phyloP scores from a whole-genome alignment of 2,797 vertebrate genomes.

The Todus mexicanus region DNA sequence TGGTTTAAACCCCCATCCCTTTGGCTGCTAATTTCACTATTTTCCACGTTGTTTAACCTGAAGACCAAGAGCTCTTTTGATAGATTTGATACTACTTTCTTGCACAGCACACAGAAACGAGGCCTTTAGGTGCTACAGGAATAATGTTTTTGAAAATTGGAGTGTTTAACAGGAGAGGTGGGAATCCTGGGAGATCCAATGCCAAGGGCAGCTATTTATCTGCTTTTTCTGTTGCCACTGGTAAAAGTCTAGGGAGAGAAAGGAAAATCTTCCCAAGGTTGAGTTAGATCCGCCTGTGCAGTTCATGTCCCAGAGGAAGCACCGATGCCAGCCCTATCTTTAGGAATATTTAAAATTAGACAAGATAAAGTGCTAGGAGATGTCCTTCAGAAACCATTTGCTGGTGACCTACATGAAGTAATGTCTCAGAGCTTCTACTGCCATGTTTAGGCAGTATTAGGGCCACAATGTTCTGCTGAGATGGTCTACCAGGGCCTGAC shows the following conservation, averaged over 20 bases:
- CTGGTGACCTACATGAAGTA: not conserved
- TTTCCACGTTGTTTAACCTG: not conserved
- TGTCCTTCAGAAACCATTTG: not conserved
- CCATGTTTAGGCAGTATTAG: not conserved
- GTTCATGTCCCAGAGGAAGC: not conserved
- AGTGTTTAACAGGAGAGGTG: not conserved
- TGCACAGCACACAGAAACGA: too few species aligned
- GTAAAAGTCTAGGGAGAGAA: not conserved
- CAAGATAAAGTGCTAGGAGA: not conserved
- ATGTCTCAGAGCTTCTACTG: not conserved
- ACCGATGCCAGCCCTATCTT: not conserved
- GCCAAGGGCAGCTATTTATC: not conserved
- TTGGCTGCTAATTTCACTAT: not conserved
- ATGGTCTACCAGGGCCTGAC: not conserved
- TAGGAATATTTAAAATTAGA: conserved; percentile 16
- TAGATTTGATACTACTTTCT: not conserved
- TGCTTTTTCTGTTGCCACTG: not conserved
- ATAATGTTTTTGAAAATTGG: not conserved
- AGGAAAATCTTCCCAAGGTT: not conserved
- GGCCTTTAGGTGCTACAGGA: not conserved
- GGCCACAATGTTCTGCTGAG: not conserved
- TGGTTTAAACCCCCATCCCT: not conserved
- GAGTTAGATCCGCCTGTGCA: not conserved
- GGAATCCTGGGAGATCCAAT: not conserved
- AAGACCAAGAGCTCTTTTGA: not conserved